Conservation (phyloP, 2,888 invertebrate genomes). For the Chrysolina americana region DNA sequence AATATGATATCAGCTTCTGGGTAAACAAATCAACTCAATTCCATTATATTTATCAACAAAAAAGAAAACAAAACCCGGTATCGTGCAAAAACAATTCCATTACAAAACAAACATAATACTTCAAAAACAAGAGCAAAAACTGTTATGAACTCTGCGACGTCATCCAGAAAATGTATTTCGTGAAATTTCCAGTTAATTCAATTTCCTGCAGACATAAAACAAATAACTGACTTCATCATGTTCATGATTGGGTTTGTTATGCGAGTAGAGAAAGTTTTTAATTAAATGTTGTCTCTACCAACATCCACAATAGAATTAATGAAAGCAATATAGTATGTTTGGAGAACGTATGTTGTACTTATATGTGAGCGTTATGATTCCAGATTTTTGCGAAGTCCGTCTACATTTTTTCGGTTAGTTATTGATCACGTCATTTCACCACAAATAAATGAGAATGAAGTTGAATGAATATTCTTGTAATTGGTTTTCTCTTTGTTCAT, state of each 20-base stretch:
- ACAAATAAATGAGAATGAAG: too few species aligned
- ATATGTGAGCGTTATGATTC: not conserved
- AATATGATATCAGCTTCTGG: not conserved
- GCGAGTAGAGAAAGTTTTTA: conserved; percentile 10
- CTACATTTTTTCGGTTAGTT: not conserved
- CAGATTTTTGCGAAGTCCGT: not conserved
- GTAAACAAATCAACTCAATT: not conserved
- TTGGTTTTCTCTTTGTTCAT: too few species aligned
- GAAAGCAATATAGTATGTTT: not conserved
- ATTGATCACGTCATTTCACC: too few species aligned
- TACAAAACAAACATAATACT: conserved; percentile 1
- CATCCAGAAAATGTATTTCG: conserved; percentile 12
- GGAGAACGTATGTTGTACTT: not conserved
- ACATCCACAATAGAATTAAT: not conserved
- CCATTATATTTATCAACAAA: not conserved
- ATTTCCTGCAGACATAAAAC: conserved; percentile 13
- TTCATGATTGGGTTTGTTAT: conserved; percentile 16
- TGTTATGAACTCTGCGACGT: not conserved
- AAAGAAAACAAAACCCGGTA: too few species aligned
- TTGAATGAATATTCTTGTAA: too few species aligned
- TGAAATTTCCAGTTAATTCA: conserved; percentile 9
- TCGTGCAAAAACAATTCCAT: too few species aligned
- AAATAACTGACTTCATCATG: conserved; percentile 13
- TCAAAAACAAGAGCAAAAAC: not conserved
- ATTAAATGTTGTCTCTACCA: conserved; percentile 1